Evolutionary conservation across 2,888 invertebrate genomes (phyloP).

Genomic region (Amaurobius ferox): DNA sequence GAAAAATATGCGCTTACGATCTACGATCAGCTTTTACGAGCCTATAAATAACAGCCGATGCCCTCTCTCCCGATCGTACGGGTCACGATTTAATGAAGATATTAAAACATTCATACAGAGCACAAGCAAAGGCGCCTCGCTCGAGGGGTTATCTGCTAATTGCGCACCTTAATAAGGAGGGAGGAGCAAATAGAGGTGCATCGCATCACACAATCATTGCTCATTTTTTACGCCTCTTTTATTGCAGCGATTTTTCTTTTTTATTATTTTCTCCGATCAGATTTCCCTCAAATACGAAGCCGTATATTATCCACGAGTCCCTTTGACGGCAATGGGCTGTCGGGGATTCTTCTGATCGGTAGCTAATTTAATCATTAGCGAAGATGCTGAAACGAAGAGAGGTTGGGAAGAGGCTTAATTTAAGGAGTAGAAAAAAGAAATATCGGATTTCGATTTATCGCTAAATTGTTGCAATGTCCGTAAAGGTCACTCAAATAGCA

Average conservation of each 20-base stretch:
- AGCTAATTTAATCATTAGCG: conserved; percentile 61
- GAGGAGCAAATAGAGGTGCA: conserved; percentile 59
- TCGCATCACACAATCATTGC: conserved; percentile 60
- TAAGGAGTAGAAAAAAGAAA: not conserved
- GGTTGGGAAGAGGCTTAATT: conserved; percentile 3
- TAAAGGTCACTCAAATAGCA: too few species aligned
- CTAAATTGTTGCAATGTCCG: too few species aligned
- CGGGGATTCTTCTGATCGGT: conserved; percentile 12
- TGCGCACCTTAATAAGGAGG: conserved; percentile 60
- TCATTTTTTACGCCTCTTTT: conserved; percentile 67
- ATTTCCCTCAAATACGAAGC: not conserved
- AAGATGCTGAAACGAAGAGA: not conserved
- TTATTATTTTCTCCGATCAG: conserved; percentile 15
- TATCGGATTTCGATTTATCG: not conserved
- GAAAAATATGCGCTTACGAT: conserved; percentile 63
- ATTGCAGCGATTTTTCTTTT: conserved; percentile 35
- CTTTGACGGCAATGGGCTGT: conserved; percentile 22
- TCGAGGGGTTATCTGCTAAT: conserved; percentile 57
- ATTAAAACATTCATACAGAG: conserved; percentile 67
- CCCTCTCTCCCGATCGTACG: conserved; percentile 18
- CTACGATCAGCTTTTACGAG: conserved; percentile 65
- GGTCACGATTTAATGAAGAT: conserved; percentile 69
- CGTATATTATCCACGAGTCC: conserved; percentile 36
- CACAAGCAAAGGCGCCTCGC: conserved; percentile 28
- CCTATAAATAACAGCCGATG: conserved; percentile 50